These are phyloP conservation scores for Eptesicus fuscus DNA, from an alignment of 2,113 vertebrate species.

Conservation along the genomic window DNA sequence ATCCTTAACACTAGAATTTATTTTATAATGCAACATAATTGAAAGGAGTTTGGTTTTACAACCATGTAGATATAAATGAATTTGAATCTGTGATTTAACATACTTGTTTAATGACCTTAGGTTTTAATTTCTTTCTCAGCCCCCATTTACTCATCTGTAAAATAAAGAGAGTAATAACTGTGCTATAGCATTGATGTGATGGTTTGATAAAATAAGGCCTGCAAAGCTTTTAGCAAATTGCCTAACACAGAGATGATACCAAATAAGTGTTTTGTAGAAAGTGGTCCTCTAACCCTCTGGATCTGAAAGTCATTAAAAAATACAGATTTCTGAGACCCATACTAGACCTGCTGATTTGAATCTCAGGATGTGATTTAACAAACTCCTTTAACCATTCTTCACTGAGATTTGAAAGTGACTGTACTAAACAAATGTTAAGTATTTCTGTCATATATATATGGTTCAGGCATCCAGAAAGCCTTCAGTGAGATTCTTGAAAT, in stretches of 20 bases:
- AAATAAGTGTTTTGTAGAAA: background rate
- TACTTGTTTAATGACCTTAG: background rate
- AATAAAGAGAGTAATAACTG: background rate
- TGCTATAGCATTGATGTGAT: background rate
- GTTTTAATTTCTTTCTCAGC: slow-evolving; percentile 19
- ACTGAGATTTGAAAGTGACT: background rate
- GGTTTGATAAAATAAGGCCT: slow-evolving; percentile 25
- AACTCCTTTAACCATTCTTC: background rate
- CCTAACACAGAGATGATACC: background rate
- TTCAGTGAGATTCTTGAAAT: background rate
- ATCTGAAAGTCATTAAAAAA: background rate
- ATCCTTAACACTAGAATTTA: background rate
- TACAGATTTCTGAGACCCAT: background rate
- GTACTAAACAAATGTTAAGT: slow-evolving; percentile 6
- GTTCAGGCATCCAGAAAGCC: background rate
- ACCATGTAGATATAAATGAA: background rate
- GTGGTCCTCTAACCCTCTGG: background rate
- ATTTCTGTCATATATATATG: background rate
- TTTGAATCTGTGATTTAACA: background rate
- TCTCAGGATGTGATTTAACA: background rate
- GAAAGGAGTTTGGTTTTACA: background rate
- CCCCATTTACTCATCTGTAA: background rate
- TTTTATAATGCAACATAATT: background rate
- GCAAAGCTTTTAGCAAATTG: slow-evolving; percentile 22
- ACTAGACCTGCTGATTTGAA: background rate